Evolutionary conservation across 2,113 vertebrate genomes (phyloP).

Genomic region (Pollimyrus isidori): DNA sequence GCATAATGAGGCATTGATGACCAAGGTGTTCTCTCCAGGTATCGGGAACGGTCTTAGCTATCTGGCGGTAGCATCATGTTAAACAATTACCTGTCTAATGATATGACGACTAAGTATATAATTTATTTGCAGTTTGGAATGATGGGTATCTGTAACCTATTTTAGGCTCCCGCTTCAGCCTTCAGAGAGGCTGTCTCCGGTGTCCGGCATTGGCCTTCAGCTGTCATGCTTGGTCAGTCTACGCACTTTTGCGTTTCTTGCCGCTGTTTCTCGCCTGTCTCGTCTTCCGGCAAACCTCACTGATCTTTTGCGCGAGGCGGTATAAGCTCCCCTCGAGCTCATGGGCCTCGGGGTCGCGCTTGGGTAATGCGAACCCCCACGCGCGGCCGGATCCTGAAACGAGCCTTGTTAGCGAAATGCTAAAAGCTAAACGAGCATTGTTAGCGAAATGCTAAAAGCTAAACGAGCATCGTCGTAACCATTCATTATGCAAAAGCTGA

Average conservation of each 20-base stretch:
- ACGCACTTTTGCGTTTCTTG: neutral
- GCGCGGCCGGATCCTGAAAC: neutral
- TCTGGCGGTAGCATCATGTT: neutral
- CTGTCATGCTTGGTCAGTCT: neutral
- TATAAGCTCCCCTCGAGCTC: neutral
- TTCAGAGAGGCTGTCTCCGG: neutral
- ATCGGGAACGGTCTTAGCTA: neutral
- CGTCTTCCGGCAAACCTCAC: neutral
- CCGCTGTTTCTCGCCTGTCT: neutral
- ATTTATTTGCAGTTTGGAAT: neutral
- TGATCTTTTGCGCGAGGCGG: neutral
- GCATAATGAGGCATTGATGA: neutral
- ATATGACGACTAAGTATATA: neutral
- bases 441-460: neutral
- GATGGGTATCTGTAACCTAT: neutral
- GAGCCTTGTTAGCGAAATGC: neutral
- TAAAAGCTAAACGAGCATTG: neutral
- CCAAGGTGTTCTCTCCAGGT: neutral
- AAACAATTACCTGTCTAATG: neutral
- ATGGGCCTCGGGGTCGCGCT: neutral
- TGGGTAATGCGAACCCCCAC: neutral
- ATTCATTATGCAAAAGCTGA: neutral
- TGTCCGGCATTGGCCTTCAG: neutral
- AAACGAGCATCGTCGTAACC: neutral
- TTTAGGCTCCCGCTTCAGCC: neutral